Base-by-base conservation (phyloP, 2,113 vertebrate species). In the Trogon surrucura region DNA sequence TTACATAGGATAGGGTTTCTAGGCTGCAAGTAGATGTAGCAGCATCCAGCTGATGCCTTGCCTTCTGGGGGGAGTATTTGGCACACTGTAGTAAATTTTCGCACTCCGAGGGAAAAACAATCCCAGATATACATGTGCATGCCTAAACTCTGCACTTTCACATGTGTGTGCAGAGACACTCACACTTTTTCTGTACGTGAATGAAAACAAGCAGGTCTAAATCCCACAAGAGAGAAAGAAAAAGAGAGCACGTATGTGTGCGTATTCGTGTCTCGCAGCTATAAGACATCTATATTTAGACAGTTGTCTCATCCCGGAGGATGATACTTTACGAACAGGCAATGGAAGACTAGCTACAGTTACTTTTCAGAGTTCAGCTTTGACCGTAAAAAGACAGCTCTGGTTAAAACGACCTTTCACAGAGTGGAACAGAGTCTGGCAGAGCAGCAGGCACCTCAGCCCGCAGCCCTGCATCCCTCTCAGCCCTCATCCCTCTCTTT, bases 221-320 rank as follows among this genome's bases (percentile, higher is more conserved):
- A 53, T 14, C 57, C 86, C 32, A 56, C 48, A 44, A 57, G 56
- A 78, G 26, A 36, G 64, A 57, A 53, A 75, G 58, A 57, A 34
- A 17, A 9, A 41, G 67, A 53, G 67, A 54, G 41, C 2, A 7
- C 0, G 12, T 8, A 2, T 27, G n/a, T 8, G 45, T 30, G 65
- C 2, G 2, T 30, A 16, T 21, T 38, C 19, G 0, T 2, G 75
- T 36, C 91, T 91, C 13, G 2, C 83, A 88, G 85, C 74, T 75
- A 4, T 12, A 69, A 78, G 56, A 34, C 36, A 87, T 92, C 97
- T 97, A 97, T 96, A 97, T 98, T 97, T 97, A 97, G 97, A 92
- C 3, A 85, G 92, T 95, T 97, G 93, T 82, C 96, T 97, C 97
- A 97, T 96, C 96, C 83, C 89, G 57, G 70, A 94, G 95, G 95